Evolutionary conservation across 2,113 vertebrate species (phyloP).

Genomic region (Myanophis thanlyinensis): DNA sequence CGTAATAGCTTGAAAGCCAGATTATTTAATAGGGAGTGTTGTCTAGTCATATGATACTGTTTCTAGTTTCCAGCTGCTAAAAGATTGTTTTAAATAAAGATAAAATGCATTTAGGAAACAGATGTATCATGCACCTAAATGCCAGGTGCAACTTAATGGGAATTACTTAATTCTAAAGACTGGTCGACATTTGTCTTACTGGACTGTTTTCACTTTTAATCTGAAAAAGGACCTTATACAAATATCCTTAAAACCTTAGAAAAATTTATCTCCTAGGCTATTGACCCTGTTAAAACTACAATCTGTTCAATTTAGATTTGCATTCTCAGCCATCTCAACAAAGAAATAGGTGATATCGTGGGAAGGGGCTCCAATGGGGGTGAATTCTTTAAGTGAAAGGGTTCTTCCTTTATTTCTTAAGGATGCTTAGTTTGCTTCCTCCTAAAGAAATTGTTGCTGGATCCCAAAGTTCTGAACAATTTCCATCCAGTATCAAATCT

Average conservation of each 20-base stretch:
- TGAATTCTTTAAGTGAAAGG: too few species aligned
- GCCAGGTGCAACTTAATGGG: neutral
- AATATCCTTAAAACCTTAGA: neutral
- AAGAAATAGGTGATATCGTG: neutral
- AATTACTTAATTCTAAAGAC: neutral
- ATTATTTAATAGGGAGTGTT: conserved; percentile 1
- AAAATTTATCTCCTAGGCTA: neutral
- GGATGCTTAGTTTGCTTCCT: too few species aligned
- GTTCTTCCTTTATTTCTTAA: too few species aligned
- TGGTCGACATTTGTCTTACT: neutral
- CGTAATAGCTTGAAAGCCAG: neutral
- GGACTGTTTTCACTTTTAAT: neutral
- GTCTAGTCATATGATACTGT: neutral
- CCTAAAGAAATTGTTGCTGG: too few species aligned
- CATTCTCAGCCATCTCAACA: neutral
- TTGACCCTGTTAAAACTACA: neutral
- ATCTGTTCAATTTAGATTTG: neutral
- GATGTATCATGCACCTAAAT: neutral
- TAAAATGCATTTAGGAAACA: neutral
- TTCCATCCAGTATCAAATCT: too few species aligned
- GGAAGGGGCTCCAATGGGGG: too few species aligned
- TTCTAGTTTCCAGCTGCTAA: neutral
- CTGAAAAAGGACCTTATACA: neutral
- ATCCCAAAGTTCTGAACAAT: too few species aligned
- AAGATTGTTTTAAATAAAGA: conserved; percentile 16